Percentiles rank a stretch among this genome's conserved stretches.
These are phyloP conservation scores for Alosa sapidissima DNA, from an alignment of 2,797 vertebrate genomes.

Conservation along the genomic window DNA sequence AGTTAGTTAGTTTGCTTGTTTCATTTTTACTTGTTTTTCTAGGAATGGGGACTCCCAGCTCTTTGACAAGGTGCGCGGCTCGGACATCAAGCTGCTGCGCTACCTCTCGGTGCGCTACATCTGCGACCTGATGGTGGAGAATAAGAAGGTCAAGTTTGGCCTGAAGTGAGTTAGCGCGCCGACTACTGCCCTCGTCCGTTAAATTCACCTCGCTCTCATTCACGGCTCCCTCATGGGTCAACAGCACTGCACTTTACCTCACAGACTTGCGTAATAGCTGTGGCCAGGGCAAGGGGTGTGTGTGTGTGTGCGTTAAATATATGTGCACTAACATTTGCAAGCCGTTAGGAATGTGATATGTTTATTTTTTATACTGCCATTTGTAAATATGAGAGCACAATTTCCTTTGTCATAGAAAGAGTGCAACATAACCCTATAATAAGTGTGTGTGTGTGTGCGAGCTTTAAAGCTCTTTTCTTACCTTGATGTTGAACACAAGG, in stretches of 20 bases:
- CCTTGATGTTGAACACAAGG: neutral
- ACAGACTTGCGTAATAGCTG: neutral
- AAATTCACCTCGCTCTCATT: neutral
- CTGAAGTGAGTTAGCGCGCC: conserved; percentile 84
- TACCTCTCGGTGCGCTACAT: conserved; percentile 95
- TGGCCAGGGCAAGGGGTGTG: neutral
- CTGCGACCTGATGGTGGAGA: conserved; percentile 99
- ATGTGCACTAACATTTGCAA: neutral
- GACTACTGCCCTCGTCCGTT: neutral
- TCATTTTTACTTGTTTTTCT: neutral
- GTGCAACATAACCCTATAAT: no score
- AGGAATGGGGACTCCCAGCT: conserved; percentile 95
- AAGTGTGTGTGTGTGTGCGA: neutral
- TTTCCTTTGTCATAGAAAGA: no score
- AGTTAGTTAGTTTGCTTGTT: neutral
- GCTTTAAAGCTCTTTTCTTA: neutral
- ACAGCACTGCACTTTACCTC: neutral
- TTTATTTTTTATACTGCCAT: no score
- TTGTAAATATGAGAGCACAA: no score
- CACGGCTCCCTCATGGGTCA: conserved; percentile 21
- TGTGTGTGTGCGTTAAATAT: neutral
- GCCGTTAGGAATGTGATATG: neutral
- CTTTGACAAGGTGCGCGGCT: conserved; percentile 96
- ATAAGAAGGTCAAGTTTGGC: conserved; percentile 99
- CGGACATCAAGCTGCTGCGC: conserved; percentile 93